Percentiles rank a stretch among this genome's conserved stretches.
Conservation (phyloP, 2,797 vertebrate species). For the Cossypha heuglini region DNA sequence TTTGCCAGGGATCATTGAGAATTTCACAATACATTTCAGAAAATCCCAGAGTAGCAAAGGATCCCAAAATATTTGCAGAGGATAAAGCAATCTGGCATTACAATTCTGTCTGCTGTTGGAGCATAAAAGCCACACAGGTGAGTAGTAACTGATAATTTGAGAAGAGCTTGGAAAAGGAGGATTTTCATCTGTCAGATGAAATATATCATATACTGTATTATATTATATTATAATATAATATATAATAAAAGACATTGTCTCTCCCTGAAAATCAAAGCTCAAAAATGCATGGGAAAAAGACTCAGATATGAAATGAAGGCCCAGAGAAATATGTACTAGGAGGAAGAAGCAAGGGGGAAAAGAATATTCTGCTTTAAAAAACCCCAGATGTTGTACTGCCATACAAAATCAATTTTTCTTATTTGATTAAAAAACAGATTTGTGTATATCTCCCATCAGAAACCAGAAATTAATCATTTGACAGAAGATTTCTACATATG, state of each 20-base stretch:
- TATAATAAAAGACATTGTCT: background rate
- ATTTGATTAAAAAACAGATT: background rate
- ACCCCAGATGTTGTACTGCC: background rate
- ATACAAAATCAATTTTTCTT: background rate
- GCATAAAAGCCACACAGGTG: background rate
- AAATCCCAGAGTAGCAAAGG: background rate
- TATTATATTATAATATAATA: background rate
- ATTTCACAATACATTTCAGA: background rate
- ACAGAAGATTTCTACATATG: background rate
- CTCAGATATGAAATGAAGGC: background rate
- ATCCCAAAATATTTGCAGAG: background rate
- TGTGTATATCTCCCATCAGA: background rate
- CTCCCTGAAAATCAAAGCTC: background rate
- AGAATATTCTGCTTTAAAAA: background rate
- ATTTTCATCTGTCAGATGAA: background rate
- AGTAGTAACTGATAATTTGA: background rate
- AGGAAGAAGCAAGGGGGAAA: background rate
- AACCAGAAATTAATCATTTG: background rate
- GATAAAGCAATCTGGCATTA: background rate
- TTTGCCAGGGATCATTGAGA: background rate
- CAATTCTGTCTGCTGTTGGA: background rate
- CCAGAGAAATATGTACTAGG: background rate
- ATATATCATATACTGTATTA: background rate
- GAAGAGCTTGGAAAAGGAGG: background rate
- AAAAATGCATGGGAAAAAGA: background rate